Conservation (phyloP, 2,113 vertebrate genomes). For the Colius striatus region DNA sequence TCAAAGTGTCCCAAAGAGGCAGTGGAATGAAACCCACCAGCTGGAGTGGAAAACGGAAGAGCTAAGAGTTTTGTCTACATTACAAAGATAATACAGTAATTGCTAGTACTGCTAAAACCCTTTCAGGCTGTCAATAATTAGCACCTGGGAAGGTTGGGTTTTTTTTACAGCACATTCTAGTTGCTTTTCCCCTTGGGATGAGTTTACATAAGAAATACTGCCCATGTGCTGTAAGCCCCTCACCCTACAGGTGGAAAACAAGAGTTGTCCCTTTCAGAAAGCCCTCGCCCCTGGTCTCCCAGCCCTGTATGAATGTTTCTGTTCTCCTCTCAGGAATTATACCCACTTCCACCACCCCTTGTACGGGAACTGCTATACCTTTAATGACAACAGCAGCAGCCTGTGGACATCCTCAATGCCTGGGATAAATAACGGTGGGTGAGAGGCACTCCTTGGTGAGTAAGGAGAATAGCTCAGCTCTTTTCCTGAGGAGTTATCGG, state of each 20-base stretch:
- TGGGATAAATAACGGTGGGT: constrained; percentile 82
- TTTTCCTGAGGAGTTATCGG: background rate
- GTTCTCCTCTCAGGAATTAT: constrained; percentile 73
- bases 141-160: too few relatives aligned
- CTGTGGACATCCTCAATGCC: constrained; percentile 82
- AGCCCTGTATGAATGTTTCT: background rate
- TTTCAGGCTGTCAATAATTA: background rate
- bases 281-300: background rate
- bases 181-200: background rate
- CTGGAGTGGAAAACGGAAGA: background rate
- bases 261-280: background rate
- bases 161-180: constrained; percentile 9
- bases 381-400: constrained; percentile 77
- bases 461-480: background rate
- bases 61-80: background rate
- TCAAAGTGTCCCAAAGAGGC: background rate
- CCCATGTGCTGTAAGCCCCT: constrained; percentile 21
- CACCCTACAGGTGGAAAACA: background rate
- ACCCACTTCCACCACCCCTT: constrained; percentile 82
- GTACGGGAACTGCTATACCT: constrained; percentile 85
- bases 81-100: background rate
- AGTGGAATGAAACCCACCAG: background rate
- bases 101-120: background rate
- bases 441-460: background rate
- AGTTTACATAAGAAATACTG: constrained; percentile 48